Conservation (phyloP, 1,140 invertebrate species). For the Hyposmocoma kahamanoa region DNA sequence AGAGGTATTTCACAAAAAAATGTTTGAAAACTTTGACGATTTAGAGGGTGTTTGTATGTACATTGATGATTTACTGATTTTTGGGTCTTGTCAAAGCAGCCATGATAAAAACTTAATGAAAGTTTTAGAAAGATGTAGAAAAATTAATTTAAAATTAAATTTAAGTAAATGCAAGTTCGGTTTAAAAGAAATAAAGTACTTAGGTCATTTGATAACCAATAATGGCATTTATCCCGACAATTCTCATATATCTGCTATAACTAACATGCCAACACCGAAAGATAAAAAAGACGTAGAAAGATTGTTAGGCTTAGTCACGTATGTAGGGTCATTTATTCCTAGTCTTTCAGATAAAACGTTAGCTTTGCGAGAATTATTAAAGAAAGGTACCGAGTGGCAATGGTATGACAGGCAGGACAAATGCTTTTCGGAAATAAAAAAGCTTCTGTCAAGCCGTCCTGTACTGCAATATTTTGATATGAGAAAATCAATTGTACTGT, state of each 20-base stretch:
- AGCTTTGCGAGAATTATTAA: too few relatives aligned
- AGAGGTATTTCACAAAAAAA: slow-evolving; percentile 7
- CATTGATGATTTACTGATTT: slow-evolving; percentile 15
- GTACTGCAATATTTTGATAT: too few relatives aligned
- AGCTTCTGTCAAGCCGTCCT: too few relatives aligned
- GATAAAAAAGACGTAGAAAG: too few relatives aligned
- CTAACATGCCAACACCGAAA: slow-evolving; percentile 10
- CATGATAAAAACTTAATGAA: slow-evolving; percentile 7
- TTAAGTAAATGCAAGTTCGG: slow-evolving; percentile 17
- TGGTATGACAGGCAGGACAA: too few relatives aligned
- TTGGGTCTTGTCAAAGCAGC: slow-evolving; percentile 3
- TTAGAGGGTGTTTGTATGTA: slow-evolving; percentile 9
- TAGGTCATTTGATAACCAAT: slow-evolving; percentile 15
- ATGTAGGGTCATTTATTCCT: slow-evolving; percentile 9
- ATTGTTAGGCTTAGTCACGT: slow-evolving; percentile 1
- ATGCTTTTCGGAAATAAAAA: too few relatives aligned
- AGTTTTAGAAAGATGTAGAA: slow-evolving; percentile 11
- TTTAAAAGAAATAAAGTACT: slow-evolving; percentile 16
- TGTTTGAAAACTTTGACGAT: slow-evolving; percentile 10
- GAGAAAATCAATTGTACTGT: slow-evolving; percentile 28
- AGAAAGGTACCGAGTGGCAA: too few relatives aligned
- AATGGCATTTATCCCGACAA: slow-evolving; percentile 13
- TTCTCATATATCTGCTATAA: slow-evolving; percentile 9
- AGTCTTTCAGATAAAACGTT: too few relatives aligned
- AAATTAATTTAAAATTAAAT: slow-evolving; percentile 16